Evolutionary conservation across 2,113 vertebrate genomes (phyloP).

Genomic region (Erythrolamprus reginae): DNA sequence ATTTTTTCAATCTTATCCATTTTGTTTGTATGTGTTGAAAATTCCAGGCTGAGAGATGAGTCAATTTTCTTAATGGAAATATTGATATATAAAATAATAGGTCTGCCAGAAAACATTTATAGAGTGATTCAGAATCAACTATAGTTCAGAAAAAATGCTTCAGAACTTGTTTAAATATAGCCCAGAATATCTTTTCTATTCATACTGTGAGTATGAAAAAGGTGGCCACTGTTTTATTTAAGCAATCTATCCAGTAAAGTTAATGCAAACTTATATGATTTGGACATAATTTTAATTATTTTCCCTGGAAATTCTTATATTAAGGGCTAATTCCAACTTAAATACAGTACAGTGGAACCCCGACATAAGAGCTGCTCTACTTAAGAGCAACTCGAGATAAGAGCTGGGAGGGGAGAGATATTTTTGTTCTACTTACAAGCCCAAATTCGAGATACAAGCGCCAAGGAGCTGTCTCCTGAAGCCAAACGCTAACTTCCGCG

Average conservation of each 20-base stretch:
- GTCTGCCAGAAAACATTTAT: background rate
- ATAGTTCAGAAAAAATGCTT: background rate
- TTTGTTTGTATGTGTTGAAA: background rate
- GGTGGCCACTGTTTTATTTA: background rate
- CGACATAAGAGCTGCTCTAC: too few relatives aligned
- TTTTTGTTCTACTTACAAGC: too few relatives aligned
- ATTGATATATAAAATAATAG: background rate
- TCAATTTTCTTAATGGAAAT: background rate
- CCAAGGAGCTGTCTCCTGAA: too few relatives aligned
- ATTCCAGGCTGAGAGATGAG: background rate
- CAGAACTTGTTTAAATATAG: background rate
- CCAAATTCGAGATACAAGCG: too few relatives aligned
- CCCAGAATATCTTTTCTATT: background rate
- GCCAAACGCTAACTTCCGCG: too few relatives aligned
- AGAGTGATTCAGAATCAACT: background rate
- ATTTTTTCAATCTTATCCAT: background rate
- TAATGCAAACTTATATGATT: background rate
- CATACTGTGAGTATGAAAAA: background rate
- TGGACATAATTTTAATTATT: background rate
- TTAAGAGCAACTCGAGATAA: too few relatives aligned
- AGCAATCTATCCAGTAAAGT: background rate
- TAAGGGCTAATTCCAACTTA: background rate
- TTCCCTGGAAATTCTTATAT: background rate
- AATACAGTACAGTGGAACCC: too few relatives aligned
- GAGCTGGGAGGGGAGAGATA: too few relatives aligned